Percentiles rank a stretch among this genome's conserved stretches.
Evolutionary conservation across 1,140 invertebrate species (phyloP).

Genomic region (Aleiodes sp.): DNA sequence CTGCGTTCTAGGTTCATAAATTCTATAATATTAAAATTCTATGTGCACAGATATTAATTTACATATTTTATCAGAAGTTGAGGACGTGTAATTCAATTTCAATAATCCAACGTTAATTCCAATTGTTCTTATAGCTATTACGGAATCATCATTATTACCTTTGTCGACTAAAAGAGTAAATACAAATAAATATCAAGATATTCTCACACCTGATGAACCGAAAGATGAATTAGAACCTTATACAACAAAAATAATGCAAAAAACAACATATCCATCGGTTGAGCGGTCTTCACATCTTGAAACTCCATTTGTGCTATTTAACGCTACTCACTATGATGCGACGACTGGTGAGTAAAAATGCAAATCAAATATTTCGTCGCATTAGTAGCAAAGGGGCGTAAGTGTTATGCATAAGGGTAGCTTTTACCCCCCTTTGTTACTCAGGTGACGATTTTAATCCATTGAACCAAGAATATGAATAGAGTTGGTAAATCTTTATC

Average conservation of each 20-base stretch:
- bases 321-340: not conserved
- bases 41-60: too few relatives aligned
- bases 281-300: not conserved
- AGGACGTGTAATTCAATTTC: too few relatives aligned
- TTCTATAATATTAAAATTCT: too few relatives aligned
- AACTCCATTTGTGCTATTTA: conserved; percentile 4
- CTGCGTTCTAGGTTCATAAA: conserved; percentile 56
- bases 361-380: too few relatives aligned
- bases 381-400: not conserved
- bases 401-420: too few relatives aligned
- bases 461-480: too few relatives aligned
- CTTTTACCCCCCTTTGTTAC: too few relatives aligned
- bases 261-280: not conserved
- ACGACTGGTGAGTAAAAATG: not conserved
- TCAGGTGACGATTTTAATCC: too few relatives aligned
- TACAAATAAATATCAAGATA: not conserved
- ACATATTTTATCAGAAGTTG: too few relatives aligned
- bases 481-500: too few relatives aligned
- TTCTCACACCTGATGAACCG: conserved; percentile 43
- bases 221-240: conserved; percentile 56
- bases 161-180: conserved; percentile 15
- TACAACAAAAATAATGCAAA: conserved; percentile 26
- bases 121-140: not conserved
- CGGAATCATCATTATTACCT: not conserved
- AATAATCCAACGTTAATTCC: too few relatives aligned